A percentile compares a stretch with the other conserved stretches of the same genome.
phyloP scores from a whole-genome alignment of 2,888 invertebrate genomes.

The Pecten maximus region DNA sequence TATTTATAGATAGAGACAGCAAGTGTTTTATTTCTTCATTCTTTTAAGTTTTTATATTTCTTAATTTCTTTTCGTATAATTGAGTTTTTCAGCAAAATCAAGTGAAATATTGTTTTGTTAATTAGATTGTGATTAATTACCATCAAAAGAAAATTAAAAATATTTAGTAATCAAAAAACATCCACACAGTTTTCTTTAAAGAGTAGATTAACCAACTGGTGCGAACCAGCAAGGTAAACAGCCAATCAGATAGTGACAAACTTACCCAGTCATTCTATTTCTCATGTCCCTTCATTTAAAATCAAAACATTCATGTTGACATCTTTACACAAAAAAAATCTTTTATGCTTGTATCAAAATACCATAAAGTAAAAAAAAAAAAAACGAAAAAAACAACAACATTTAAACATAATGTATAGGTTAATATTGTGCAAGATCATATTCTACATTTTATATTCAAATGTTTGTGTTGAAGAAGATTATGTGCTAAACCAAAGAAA shows the following conservation, averaged over 20 bases:
- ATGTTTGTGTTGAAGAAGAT: no score
- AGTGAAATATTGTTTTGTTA: background rate
- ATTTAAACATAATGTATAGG: no score
- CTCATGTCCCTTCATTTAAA: conserved; percentile 2
- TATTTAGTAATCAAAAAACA: background rate
- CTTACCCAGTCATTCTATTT: conserved; percentile 15
- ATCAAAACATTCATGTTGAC: background rate
- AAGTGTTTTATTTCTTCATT: no score
- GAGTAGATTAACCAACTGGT: background rate
- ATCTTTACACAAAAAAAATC: background rate
- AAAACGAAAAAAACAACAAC: no score
- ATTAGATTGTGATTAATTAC: background rate
- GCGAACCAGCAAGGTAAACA: background rate
- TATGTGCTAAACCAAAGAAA: background rate
- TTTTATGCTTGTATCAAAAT: background rate
- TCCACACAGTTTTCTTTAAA: background rate
- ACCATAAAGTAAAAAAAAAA: background rate
- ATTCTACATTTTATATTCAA: background rate
- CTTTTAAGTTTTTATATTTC: no score
- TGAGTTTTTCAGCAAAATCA: background rate
- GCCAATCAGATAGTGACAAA: background rate
- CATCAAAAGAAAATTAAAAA: background rate
- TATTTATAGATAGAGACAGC: no score
- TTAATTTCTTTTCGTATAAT: no score
- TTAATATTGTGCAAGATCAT: background rate